These are phyloP conservation scores for Gymnothorax reevesii DNA, from an alignment of 2,797 vertebrate species.

Conservation along the genomic window DNA sequence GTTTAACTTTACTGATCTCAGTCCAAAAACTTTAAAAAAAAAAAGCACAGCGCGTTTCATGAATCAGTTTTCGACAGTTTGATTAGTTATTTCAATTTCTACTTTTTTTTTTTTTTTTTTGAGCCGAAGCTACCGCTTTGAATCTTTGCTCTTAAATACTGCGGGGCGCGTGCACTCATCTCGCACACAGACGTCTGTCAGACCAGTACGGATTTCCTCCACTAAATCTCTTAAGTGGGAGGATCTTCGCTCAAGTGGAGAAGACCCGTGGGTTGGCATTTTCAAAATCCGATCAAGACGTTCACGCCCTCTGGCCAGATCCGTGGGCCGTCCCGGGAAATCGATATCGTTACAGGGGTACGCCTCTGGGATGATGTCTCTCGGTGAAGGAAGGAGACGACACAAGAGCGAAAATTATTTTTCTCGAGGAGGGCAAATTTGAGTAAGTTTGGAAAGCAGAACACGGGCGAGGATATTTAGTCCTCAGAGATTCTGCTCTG, in stretches of 20 bases:
- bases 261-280: neutral
- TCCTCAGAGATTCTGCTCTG: neutral
- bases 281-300: neutral
- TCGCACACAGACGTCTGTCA: neutral
- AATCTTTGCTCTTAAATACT: neutral
- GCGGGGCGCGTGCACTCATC: neutral
- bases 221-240: neutral
- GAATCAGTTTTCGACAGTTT: too few species aligned
- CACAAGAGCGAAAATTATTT: neutral
- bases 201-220: neutral
- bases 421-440: neutral
- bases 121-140: neutral
- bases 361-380: neutral
- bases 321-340: neutral
- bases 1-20: too few species aligned
- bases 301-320: neutral
- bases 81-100: too few species aligned
- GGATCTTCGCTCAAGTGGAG: neutral
- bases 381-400: neutral
- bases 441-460: neutral
- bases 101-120: neutral
- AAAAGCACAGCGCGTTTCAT: too few species aligned
- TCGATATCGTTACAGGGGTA: neutral
- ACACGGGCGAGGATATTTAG: neutral
- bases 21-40: too few species aligned